Base-by-base conservation (phyloP, 2,113 vertebrate genomes). In the Suncus etruscus region DNA sequence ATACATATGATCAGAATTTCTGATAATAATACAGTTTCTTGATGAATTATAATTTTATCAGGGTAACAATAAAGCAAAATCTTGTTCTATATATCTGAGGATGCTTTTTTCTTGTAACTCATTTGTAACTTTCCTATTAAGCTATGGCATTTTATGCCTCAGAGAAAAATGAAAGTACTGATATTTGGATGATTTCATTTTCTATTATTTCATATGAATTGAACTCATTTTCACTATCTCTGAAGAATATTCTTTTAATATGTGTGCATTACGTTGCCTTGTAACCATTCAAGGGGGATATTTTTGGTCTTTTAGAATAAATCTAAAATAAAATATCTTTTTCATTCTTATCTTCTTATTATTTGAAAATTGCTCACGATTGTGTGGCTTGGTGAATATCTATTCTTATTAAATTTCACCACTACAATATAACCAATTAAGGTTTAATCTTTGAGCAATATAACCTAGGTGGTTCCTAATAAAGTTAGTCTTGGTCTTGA, bases 181-280 rank as follows among this genome's bases (percentile, higher is more conserved):
- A 69, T 96, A 95, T 74, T 93, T 93, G 95, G 92, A 95, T 93
- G 91, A 96, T 93, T 95, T 96, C 96, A 89, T 94, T 97, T 97
- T 97, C 92, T 96, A 89, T 96, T 81, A 95, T 97, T 97, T 96
- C 47, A 89, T 95, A 97, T 91, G 95, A 96, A 97, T 93, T 84
- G 70, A 94, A 92, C 95, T 88, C 51, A 92, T 97, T 97, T 97
- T 96, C 92, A 89, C 95, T 89, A 90, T 79, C 75, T 96, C 94
- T 91, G 91, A 94, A 94, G 94, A 97, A 96, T 95, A 91, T 81
- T 15, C 76, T 94, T 91, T 81, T 93, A 85, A 93, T 79, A 86
- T 22, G 70, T 81, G 80, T 83, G 81, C 95, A 95, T 76, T 63
- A 58, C 39, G 83, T 93, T 65, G 78, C 39, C 31, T 91, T 87